These are phyloP conservation scores for Hafferia zeledoni DNA, from an alignment of 2,797 vertebrate genomes.

Conservation along the genomic window DNA sequence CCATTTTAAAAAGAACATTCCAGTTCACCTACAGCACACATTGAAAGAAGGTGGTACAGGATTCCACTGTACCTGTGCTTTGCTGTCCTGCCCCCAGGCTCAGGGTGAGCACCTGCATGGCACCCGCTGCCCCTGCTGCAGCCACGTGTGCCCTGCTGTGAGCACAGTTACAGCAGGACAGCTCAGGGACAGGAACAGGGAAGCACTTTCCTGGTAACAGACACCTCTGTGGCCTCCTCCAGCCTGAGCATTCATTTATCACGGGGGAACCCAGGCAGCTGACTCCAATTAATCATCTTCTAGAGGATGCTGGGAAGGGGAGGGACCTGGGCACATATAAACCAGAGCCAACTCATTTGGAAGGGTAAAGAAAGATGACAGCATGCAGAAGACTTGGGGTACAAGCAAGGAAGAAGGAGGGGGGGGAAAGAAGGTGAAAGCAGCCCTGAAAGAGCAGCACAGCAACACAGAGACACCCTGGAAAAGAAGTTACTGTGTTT, in stretches of 20 bases:
- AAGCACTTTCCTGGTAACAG: neutral
- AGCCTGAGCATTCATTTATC: neutral
- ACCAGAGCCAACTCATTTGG: neutral
- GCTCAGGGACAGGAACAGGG: neutral
- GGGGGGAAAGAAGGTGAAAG: neutral
- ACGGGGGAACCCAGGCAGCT: neutral
- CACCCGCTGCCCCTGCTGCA: neutral
- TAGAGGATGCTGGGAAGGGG: neutral
- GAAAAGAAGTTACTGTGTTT: neutral
- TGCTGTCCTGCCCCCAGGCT: neutral
- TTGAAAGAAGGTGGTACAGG: neutral
- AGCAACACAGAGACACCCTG: neutral
- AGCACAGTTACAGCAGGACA: neutral
- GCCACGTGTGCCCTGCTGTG: neutral
- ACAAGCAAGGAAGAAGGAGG: neutral
- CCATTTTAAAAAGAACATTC: slow-evolving; percentile 19
- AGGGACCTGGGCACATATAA: neutral
- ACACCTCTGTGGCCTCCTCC: neutral
- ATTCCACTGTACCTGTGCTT: neutral
- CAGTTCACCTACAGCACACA: slow-evolving; percentile 30
- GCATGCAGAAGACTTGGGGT: neutral
- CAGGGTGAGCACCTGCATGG: neutral
- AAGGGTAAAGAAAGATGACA: neutral
- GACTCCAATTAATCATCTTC: neutral
- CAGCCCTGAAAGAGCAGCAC: neutral